Percentiles rank a stretch among this genome's conserved stretches.
Conservation (phyloP, 92 coral and sea anemone genomes). For the Pocillopora meandrina region DNA sequence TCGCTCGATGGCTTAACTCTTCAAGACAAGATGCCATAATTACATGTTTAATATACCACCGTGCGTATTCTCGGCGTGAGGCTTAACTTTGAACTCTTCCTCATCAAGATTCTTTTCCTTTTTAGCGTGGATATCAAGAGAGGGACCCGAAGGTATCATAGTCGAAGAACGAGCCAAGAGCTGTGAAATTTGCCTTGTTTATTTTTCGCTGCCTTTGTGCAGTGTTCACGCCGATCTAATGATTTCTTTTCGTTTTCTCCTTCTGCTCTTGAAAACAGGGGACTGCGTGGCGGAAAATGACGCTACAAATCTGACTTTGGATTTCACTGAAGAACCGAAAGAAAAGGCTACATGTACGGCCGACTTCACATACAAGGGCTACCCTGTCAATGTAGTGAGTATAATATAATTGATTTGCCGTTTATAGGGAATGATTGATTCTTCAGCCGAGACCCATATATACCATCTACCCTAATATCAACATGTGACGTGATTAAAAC, state of each 20-base stretch:
- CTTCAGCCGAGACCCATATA: slow-evolving; percentile 1
- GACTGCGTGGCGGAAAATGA: slow-evolving; percentile 98
- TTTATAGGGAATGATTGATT: slow-evolving; percentile 9
- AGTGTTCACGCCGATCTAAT: slow-evolving; percentile 19
- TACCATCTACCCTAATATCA: not conserved
- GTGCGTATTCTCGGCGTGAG: slow-evolving; percentile 40
- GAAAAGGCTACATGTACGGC: slow-evolving; percentile 91
- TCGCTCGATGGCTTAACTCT: slow-evolving; percentile 52
- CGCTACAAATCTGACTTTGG: slow-evolving; percentile 69
- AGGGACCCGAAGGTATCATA: slow-evolving; percentile 93
- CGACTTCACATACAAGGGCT: slow-evolving; percentile 93
- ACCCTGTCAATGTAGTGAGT: slow-evolving; percentile 98
- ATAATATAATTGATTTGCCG: slow-evolving; percentile 25
- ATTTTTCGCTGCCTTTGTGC: slow-evolving; percentile 32
- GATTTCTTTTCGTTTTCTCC: slow-evolving; percentile 32
- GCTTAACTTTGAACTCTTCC: slow-evolving; percentile 26
- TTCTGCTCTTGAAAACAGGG: slow-evolving; percentile 60
- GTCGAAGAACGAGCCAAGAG: slow-evolving; percentile 14
- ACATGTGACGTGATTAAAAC: not conserved
- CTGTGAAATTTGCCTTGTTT: slow-evolving; percentile 54
- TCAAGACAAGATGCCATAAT: slow-evolving; percentile 54
- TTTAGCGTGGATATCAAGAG: slow-evolving; percentile 99
- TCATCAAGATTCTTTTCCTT: slow-evolving; percentile 33
- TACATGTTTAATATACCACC: slow-evolving; percentile 51
- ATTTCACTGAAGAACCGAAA: slow-evolving; percentile 64